These are phyloP conservation scores for Parazoanthus swiftii DNA, from an alignment of 92 coral and sea anemone genomes.

Conservation along the genomic window DNA sequence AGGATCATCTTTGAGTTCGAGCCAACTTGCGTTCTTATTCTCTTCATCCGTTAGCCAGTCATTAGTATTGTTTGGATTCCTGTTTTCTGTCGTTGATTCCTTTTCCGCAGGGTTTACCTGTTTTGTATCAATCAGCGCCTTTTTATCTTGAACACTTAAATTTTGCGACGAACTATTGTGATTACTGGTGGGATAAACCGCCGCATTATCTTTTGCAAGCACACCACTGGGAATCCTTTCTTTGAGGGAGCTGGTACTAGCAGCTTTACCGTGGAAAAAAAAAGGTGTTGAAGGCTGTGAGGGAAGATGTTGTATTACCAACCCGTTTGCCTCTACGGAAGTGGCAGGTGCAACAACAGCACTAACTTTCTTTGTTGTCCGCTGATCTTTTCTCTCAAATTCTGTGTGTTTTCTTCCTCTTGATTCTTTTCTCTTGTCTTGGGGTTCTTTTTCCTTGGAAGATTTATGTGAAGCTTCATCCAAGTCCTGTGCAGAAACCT, in stretches of 20 bases:
- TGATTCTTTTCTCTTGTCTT: neutral
- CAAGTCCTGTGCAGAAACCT: neutral
- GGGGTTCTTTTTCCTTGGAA: neutral
- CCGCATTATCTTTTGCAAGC: neutral
- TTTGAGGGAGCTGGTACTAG: no score
- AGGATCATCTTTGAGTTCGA: neutral
- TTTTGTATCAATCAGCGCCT: neutral
- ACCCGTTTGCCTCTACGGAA: neutral
- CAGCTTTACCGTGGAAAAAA: neutral
- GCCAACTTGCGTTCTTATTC: constrained; percentile 14
- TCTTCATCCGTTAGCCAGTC: neutral
- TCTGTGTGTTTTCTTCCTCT: neutral
- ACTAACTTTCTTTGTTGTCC: neutral
- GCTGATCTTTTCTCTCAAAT: neutral
- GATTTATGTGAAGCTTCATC: neutral
- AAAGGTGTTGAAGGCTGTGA: neutral
- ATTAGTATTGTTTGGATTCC: neutral
- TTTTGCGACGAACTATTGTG: neutral
- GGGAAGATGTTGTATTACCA: neutral
- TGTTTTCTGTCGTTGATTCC: neutral
- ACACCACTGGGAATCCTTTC: neutral
- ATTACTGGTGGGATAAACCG: neutral
- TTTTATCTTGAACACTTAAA: neutral
- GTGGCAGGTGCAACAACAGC: no score
- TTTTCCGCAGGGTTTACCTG: neutral